Evolutionary conservation across 2,797 vertebrate genomes (phyloP), one percentile per base, ranked within the genome.

Genomic region (Tarsius wallacei): DNA sequence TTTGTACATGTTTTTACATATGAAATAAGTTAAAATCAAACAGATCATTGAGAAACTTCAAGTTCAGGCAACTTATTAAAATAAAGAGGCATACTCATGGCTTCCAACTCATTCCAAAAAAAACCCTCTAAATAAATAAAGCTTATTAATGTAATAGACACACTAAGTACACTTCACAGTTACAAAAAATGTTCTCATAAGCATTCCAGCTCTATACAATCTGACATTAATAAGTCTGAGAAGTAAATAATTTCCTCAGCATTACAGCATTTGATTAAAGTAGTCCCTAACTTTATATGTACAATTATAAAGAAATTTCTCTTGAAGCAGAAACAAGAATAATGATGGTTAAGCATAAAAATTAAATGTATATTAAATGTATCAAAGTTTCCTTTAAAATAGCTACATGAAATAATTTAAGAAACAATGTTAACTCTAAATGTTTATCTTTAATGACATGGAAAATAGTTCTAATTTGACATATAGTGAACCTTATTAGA

Each of bases 251-350:
- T 90, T 93, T 90, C 53, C 14, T 88, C 21, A 73, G 55, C 53
- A 59, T 49, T 59, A 94, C 5, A 12, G 36, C 66, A 31, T 64
- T 55, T 91, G 61, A 93, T 42, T 90, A 66, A 71, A 24, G 2
- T 47, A 82, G 14, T 36, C 28, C 16, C 47, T 93, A 82, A 93
- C 2, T 24, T 86, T 28, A 83, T 7, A 80, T 49, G 26, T 78
- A n/a, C 89, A 81, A 87, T 89, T 94, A 59, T n/a, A 85, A 84
- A 87, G 42, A 59, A 19, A 95, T 63, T 81, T 96, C 14, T 89
- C 31, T 63, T 74, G 36, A 95, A 63, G 26, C 17, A 87, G 51
- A 95, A 91, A 61, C 15, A 87, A 77, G 59, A 36, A 87, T 66
- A 64, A 42, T 22, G 86, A 7, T 71, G 86, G 81, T 81, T 91